Percentiles rank a stretch among this genome's conserved stretches.
These are phyloP conservation scores for Arion vulgaris DNA, from an alignment of 1,140 invertebrate genomes.

Conservation along the genomic window DNA sequence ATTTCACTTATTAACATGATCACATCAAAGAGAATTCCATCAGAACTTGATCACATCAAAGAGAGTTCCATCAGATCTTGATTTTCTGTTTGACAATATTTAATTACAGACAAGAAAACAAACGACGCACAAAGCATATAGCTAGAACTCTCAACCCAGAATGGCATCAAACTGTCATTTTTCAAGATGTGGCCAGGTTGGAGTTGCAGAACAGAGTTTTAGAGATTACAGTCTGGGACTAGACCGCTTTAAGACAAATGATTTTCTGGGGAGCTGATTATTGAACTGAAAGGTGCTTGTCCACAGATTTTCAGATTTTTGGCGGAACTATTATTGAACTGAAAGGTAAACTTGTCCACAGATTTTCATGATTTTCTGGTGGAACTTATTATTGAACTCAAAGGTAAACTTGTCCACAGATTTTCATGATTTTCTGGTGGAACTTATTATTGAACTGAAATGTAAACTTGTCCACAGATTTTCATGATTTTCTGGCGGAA, in stretches of 20 bases:
- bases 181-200: slow-evolving; percentile 74
- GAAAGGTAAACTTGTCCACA: too few relatives aligned
- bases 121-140: slow-evolving; percentile 78
- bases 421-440: too few relatives aligned
- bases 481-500: too few relatives aligned
- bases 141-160: slow-evolving; percentile 76
- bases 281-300: slow-evolving; percentile 75
- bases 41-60: too few relatives aligned
- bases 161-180: slow-evolving; percentile 80
- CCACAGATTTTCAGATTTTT: background rate
- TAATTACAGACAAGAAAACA: slow-evolving; percentile 75
- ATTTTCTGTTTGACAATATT: background rate
- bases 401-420: slow-evolving; percentile 74
- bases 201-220: slow-evolving; percentile 76
- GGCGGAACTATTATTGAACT: too few relatives aligned
- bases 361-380: slow-evolving; percentile 80
- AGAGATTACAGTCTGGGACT: slow-evolving; percentile 80
- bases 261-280: slow-evolving; percentile 78
- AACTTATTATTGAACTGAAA: too few relatives aligned
- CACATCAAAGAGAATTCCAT: too few relatives aligned
- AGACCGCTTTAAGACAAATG: slow-evolving; percentile 76
- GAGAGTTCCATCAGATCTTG: too few relatives aligned
- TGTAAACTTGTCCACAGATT: too few relatives aligned
- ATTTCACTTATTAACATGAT: too few relatives aligned
- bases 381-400: slow-evolving; percentile 75